These are phyloP conservation scores for Theretra japonica DNA, from an alignment of 2,888 invertebrate genomes.

Conservation along the genomic window DNA sequence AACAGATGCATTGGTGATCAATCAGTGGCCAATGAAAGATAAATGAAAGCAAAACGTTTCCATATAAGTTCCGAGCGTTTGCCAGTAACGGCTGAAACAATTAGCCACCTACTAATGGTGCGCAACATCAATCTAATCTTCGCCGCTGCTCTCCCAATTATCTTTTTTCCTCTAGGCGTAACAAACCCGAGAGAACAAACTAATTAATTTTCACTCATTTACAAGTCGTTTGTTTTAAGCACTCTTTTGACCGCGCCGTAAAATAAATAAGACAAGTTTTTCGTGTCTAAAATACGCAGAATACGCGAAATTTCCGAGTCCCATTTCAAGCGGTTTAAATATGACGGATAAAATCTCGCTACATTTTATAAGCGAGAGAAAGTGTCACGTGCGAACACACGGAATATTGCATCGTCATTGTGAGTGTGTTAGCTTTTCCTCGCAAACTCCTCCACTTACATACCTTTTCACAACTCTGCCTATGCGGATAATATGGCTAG, in stretches of 20 bases:
- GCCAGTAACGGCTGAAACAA: constrained; percentile 46
- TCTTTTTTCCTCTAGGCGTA: constrained; percentile 59
- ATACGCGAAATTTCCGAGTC: neutral
- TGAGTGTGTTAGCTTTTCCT: constrained; percentile 2
- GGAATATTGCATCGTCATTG: constrained; percentile 22
- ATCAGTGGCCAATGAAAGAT: constrained; percentile 34
- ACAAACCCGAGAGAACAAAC: constrained; percentile 53
- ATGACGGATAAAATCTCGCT: neutral
- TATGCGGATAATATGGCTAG: neutral
- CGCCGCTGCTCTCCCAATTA: constrained; percentile 57
- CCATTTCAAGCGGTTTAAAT: constrained; percentile 11
- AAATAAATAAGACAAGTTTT: constrained; percentile 25
- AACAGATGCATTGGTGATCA: constrained; percentile 29
- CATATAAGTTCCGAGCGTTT: constrained; percentile 36
- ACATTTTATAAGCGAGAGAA: constrained; percentile 15
- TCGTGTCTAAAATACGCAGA: neutral
- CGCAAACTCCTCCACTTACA: constrained; percentile 4
- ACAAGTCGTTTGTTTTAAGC: constrained; percentile 60
- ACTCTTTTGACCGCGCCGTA: constrained; percentile 23
- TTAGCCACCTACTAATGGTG: constrained; percentile 50
- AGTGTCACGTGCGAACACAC: constrained; percentile 21
- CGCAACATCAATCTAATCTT: constrained; percentile 60
- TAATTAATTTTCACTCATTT: constrained; percentile 77
- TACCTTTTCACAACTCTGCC: constrained; percentile 5
- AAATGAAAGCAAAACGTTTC: constrained; percentile 33